A percentile compares a stretch with the other conserved stretches of the same genome.
These are phyloP conservation scores for Coleophora flavipennella DNA, from an alignment of 2,888 invertebrate genomes.

Conservation along the genomic window DNA sequence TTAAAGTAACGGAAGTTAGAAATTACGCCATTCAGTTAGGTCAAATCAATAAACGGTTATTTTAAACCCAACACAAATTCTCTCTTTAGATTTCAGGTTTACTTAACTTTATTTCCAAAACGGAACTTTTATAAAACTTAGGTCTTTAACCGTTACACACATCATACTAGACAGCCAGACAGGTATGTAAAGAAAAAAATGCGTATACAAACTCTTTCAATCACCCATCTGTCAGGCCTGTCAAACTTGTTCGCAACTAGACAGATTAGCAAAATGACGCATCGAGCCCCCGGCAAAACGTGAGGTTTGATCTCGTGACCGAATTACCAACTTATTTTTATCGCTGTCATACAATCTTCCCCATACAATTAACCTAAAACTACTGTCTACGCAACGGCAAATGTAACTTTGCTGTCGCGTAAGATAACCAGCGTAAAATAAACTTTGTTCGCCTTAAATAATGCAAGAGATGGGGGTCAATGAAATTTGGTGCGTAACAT, in stretches of 20 bases:
- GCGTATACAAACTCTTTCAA: not conserved
- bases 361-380: not conserved
- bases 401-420: not conserved
- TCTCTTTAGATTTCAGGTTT: too few relatives aligned
- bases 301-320: slow-evolving; percentile 4
- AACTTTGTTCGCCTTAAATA: not conserved
- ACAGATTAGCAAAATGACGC: slow-evolving; percentile 8
- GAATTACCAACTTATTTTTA: not conserved
- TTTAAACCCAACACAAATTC: too few relatives aligned
- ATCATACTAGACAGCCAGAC: too few relatives aligned
- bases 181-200: not conserved
- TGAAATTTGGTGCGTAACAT: slow-evolving; percentile 16
- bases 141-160: too few relatives aligned
- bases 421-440: not conserved
- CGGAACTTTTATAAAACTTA: too few relatives aligned
- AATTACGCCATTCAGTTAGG: too few relatives aligned
- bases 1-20: too few relatives aligned
- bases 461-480: slow-evolving; percentile 8
- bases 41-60: too few relatives aligned
- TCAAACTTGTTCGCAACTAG: slow-evolving; percentile 5
- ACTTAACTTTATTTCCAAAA: too few relatives aligned
- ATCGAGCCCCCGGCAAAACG: slow-evolving; percentile 10
- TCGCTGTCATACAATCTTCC: not conserved
- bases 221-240: not conserved
- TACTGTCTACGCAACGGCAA: not conserved